Evolutionary conservation across 1,140 invertebrate genomes (phyloP).

Genomic region (Vollenhovia emeryi): DNA sequence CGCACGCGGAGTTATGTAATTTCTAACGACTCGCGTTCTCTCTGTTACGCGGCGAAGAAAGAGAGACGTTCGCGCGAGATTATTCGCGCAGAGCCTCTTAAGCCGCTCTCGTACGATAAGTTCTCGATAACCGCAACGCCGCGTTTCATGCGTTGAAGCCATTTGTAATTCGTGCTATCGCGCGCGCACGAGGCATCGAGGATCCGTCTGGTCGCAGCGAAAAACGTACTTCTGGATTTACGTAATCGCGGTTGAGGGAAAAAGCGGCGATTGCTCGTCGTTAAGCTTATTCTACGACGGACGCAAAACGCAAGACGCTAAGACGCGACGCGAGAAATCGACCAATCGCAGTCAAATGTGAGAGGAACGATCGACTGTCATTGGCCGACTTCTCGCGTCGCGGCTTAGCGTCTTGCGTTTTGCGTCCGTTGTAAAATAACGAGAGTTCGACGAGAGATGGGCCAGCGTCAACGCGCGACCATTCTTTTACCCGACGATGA

Average conservation of each 20-base stretch:
- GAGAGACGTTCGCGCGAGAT: conserved; percentile 3
- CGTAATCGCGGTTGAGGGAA: not conserved
- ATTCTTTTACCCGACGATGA: not conserved
- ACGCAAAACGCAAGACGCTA: no score
- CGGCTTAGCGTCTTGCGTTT: no score
- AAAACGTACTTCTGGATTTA: not conserved
- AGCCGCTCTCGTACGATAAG: not conserved
- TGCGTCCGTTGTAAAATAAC: no score
- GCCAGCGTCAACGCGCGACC: not conserved
- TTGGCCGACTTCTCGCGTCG: no score
- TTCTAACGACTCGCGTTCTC: conserved; percentile 4
- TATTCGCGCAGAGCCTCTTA: not conserved
- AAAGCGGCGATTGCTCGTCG: no score
- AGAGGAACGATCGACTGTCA: no score
- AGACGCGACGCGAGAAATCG: no score
- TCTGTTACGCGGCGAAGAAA: not conserved
- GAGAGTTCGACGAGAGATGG: no score
- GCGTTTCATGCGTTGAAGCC: not conserved
- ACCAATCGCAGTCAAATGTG: no score
- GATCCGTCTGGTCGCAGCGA: not conserved
- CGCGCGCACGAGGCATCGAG: not conserved
- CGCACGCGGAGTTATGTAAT: conserved; percentile 39
- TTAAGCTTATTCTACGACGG: no score
- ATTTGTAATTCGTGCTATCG: conserved; percentile 1
- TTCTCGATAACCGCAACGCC: not conserved